Conservation (phyloP, 1,140 invertebrate genomes). For the Papilio xuthus region DNA sequence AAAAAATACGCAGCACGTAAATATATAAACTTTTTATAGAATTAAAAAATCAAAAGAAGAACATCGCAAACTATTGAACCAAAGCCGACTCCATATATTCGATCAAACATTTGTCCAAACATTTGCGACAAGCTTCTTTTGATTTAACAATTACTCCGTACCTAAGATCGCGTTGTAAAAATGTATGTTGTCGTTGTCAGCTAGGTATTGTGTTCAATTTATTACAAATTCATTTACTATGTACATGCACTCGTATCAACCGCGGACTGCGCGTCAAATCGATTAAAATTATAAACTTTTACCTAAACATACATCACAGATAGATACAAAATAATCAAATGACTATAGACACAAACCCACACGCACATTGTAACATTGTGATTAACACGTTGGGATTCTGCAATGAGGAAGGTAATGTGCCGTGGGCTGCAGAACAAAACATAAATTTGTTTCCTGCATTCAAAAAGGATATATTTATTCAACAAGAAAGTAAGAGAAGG, state of each 20-base stretch:
- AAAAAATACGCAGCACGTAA: conserved; percentile 55
- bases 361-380: not conserved
- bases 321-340: conserved; percentile 67
- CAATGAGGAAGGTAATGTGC: conserved; percentile 47
- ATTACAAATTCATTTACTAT: conserved; percentile 56
- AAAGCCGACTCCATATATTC: not conserved
- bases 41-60: conserved; percentile 40
- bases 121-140: conserved; percentile 7
- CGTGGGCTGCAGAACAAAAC: conserved; percentile 54
- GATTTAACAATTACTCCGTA: conserved; percentile 20
- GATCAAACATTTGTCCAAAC: not conserved
- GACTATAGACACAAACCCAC: conserved; percentile 35
- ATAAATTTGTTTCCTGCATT: conserved; percentile 68
- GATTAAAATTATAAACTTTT: conserved; percentile 75
- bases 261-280: conserved; percentile 55
- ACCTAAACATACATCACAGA: conserved; percentile 79
- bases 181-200: conserved; percentile 27
- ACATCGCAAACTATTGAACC: conserved; percentile 6
- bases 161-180: conserved; percentile 36
- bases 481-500: conserved; percentile 33
- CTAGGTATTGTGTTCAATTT: conserved; percentile 41
- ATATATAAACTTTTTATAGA: conserved; percentile 44
- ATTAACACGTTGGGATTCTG: conserved; percentile 30
- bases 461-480: conserved; percentile 54
- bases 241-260: conserved; percentile 60